Evolutionary conservation across 1,140 invertebrate species (phyloP).

Genomic region (Euwallacea fornicatus): DNA sequence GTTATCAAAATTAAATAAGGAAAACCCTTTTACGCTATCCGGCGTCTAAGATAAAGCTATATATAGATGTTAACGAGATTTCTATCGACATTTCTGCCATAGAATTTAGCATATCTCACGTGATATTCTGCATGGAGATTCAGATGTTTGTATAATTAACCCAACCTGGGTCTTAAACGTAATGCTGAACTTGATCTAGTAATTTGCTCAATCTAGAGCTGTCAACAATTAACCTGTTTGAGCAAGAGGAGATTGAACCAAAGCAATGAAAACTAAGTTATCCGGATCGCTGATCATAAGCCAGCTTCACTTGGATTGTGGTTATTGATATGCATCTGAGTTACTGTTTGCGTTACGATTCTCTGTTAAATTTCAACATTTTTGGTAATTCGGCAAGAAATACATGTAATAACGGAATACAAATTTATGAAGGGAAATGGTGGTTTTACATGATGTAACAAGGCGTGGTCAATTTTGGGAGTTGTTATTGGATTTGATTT

Average conservation of each 20-base stretch:
- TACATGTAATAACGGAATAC: neutral
- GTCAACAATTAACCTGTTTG: slow-evolving; percentile 2
- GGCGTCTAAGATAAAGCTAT: no score
- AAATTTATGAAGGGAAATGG: neutral
- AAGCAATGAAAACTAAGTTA: slow-evolving; percentile 14
- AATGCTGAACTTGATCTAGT: no score
- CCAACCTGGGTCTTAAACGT: no score
- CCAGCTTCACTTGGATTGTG: neutral
- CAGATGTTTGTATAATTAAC: no score
- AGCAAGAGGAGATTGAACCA: neutral
- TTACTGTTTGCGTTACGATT: neutral
- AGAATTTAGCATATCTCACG: no score
- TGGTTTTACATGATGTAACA: neutral
- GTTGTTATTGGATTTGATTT: neutral
- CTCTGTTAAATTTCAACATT: neutral
- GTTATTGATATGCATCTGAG: neutral
- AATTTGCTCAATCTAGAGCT: slow-evolving; percentile 14
- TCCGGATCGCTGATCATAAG: slow-evolving; percentile 7
- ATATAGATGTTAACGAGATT: neutral
- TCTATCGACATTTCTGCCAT: no score
- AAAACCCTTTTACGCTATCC: neutral
- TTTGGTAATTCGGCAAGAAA: neutral
- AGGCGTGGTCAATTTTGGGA: neutral
- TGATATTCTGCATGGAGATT: no score
- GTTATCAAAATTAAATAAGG: neutral